Percentiles rank a stretch among this genome's conserved stretches.
These are phyloP conservation scores for Dromas ardeola DNA, from an alignment of 2,113 vertebrate genomes.

Conservation along the genomic window DNA sequence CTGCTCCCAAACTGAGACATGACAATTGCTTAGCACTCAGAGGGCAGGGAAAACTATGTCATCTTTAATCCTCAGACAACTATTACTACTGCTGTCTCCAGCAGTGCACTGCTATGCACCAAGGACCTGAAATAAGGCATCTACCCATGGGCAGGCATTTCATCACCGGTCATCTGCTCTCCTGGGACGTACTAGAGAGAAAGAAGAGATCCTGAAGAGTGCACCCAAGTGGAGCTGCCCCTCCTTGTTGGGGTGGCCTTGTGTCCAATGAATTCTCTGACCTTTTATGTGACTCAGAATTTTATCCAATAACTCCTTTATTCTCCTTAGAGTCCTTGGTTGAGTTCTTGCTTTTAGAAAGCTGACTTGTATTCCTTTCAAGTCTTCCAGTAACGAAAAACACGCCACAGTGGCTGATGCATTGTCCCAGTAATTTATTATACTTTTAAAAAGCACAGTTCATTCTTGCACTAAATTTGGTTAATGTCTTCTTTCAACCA, in stretches of 20 bases:
- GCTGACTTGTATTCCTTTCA: background rate
- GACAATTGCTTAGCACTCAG: background rate
- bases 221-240: background rate
- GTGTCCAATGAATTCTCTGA: background rate
- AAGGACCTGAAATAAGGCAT: background rate
- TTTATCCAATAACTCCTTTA: background rate
- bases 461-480: background rate
- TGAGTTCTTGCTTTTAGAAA: background rate
- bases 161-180: background rate
- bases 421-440: background rate
- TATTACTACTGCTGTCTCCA: background rate
- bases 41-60: background rate
- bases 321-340: background rate
- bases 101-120: background rate
- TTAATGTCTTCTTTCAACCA: background rate
- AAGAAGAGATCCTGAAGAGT: background rate
- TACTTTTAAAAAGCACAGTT: background rate
- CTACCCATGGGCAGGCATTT: background rate
- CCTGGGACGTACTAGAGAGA: background rate
- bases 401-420: background rate
- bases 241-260: background rate
- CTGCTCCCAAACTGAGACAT: background rate
- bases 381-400: background rate
- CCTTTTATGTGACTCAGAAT: background rate
- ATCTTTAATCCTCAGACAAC: background rate